Conservation (phyloP, 2,797 vertebrate species). For the Sardinella longiceps region DNA sequence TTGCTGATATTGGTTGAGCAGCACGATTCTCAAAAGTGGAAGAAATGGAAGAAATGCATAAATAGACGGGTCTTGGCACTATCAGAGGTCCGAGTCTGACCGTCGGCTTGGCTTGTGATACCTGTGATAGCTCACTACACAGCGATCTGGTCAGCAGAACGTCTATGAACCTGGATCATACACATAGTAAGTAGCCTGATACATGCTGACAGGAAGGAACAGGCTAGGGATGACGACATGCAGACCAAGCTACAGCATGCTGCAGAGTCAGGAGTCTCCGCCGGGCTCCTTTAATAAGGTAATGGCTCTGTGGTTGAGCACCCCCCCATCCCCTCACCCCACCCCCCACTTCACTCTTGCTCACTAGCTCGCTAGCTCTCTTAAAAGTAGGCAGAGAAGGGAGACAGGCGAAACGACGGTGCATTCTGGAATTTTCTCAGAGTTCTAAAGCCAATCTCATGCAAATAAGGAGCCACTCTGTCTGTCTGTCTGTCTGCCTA, state of each 20-base stretch:
- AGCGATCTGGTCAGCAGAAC: too few relatives aligned
- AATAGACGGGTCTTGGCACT: too few relatives aligned
- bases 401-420: constrained; percentile 32
- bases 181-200: not conserved
- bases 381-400: constrained; percentile 36
- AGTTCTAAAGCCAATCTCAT: constrained; percentile 40
- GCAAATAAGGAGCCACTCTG: constrained; percentile 27
- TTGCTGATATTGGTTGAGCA: too few relatives aligned
- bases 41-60: too few relatives aligned
- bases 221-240: not conserved
- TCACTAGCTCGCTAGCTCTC: constrained; percentile 8
- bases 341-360: too few relatives aligned
- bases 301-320: constrained; percentile 43
- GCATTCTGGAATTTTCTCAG: constrained; percentile 28
- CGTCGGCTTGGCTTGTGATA: too few relatives aligned
- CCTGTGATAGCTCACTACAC: too few relatives aligned
- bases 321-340: constrained; percentile 42
- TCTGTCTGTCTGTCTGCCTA: not conserved
- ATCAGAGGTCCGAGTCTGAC: too few relatives aligned
- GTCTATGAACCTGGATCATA: too few relatives aligned
- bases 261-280: not conserved
- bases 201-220: not conserved
- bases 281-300: constrained; percentile 49
- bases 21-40: too few relatives aligned
- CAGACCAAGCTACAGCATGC: not conserved